Percentiles rank a stretch among this genome's conserved stretches.
These are phyloP conservation scores for Orchesella cincta DNA, from an alignment of 1,140 invertebrate species.

Conservation along the genomic window DNA sequence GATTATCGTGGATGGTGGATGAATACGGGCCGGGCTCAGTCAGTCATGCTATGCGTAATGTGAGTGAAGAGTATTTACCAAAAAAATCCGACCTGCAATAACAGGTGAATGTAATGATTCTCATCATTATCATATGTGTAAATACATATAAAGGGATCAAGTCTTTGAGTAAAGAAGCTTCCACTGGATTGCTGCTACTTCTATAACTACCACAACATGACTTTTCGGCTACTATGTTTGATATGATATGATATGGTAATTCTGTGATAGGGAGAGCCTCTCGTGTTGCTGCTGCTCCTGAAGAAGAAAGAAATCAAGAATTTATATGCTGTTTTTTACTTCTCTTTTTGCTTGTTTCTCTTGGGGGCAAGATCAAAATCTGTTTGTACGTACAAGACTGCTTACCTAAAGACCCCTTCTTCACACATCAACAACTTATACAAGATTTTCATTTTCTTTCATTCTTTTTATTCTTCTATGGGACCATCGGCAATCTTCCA, in stretches of 20 bases:
- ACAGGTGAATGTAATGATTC: background rate
- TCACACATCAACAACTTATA: slow-evolving; percentile 1
- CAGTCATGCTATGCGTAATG: too few relatives aligned
- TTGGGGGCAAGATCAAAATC: slow-evolving; percentile 9
- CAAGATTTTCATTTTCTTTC: background rate
- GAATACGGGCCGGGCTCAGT: too few relatives aligned
- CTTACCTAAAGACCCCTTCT: background rate
- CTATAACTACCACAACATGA: background rate
- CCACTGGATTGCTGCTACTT: too few relatives aligned
- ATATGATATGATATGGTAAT: background rate
- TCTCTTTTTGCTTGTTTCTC: background rate
- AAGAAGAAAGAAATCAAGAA: slow-evolving; percentile 11
- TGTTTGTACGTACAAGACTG: background rate
- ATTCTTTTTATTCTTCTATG: background rate
- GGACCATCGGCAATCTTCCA: background rate
- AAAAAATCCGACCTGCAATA: too few relatives aligned
- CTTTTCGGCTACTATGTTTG: background rate
- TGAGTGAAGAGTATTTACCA: too few relatives aligned
- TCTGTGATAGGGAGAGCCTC: background rate
- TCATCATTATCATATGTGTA: background rate
- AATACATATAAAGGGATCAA: background rate
- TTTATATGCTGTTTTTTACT: background rate
- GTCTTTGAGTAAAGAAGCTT: too few relatives aligned
- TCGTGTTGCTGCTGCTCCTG: background rate
- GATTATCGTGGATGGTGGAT: too few relatives aligned